Evolutionary conservation across 2,888 invertebrate species (phyloP).

Genomic region (Germaria angustata): DNA sequence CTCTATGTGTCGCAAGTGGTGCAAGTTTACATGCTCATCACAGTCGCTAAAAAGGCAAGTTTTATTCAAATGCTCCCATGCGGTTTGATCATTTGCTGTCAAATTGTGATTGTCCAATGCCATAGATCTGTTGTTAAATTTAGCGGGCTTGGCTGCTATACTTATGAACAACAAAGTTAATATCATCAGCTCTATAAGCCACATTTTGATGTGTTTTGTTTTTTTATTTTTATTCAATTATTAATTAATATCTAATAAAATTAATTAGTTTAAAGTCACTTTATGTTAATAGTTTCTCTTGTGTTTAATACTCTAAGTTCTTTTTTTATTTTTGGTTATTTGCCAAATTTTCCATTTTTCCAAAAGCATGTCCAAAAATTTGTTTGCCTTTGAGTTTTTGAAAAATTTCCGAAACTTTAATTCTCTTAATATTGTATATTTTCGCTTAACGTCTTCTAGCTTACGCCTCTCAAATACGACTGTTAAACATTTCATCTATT

Average conservation of each 20-base stretch:
- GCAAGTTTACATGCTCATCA: constrained; percentile 68
- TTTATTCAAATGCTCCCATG: constrained; percentile 68
- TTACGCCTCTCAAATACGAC: constrained; percentile 7
- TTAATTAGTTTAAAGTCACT: neutral
- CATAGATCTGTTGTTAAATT: neutral
- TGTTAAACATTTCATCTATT: constrained; percentile 50
- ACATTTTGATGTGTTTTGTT: constrained; percentile 3
- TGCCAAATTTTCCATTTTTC: constrained; percentile 38
- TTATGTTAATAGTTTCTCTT: neutral
- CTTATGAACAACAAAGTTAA: neutral
- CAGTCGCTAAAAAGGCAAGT: constrained; percentile 70
- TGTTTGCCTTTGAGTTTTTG: neutral
- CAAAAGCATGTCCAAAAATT: constrained; percentile 41
- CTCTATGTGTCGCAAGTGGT: constrained; percentile 69
- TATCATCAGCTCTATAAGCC: neutral
- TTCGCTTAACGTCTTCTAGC: constrained; percentile 12
- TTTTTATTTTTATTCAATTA: neutral
- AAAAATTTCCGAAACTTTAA: neutral
- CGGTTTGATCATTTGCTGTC: neutral
- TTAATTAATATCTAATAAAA: neutral
- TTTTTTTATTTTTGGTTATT: constrained; percentile 37
- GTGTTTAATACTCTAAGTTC: constrained; percentile 5
- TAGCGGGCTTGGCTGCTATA: constrained; percentile 22
- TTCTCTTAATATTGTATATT: neutral
- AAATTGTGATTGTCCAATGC: neutral